Evolutionary conservation across 2,797 vertebrate genomes (phyloP).

Genomic region (Mionectes olivaceus): DNA sequence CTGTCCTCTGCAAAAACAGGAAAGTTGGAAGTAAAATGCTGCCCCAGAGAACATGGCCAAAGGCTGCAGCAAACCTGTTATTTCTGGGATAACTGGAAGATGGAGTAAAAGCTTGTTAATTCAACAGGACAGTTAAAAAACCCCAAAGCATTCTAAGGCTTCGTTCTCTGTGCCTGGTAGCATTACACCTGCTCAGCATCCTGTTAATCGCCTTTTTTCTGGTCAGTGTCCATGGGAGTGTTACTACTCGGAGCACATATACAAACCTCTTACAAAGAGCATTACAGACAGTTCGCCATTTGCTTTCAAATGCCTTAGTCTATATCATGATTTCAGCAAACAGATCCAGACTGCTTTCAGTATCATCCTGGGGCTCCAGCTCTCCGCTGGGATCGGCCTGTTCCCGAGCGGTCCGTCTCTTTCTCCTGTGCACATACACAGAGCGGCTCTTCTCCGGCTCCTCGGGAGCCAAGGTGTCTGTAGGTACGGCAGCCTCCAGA

Average conservation of each 20-base stretch:
- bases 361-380: not conserved
- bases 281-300: not conserved
- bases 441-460: not conserved
- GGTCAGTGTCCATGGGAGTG: not conserved
- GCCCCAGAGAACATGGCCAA: accelerated
- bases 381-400: not conserved
- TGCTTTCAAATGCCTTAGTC: not conserved
- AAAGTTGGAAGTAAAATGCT: not conserved
- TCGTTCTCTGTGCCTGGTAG: not conserved
- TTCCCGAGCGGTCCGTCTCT: not conserved
- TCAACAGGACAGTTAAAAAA: not conserved
- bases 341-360: not conserved
- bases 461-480: not conserved
- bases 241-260: not conserved
- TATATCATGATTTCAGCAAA: constrained; percentile 30
- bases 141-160: not conserved
- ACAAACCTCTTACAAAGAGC: constrained; percentile 69
- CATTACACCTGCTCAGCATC: not conserved
- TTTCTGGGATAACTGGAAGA: not conserved
- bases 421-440: constrained; percentile 66
- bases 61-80: not conserved
- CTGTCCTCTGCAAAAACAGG: not conserved
- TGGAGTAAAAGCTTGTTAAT: not conserved
- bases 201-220: not conserved
- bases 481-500: constrained; percentile 45